Evolutionary conservation across 2,113 vertebrate genomes (phyloP), one percentile per base, ranked within the genome.

Genomic region (Polypterus bichir): DNA sequence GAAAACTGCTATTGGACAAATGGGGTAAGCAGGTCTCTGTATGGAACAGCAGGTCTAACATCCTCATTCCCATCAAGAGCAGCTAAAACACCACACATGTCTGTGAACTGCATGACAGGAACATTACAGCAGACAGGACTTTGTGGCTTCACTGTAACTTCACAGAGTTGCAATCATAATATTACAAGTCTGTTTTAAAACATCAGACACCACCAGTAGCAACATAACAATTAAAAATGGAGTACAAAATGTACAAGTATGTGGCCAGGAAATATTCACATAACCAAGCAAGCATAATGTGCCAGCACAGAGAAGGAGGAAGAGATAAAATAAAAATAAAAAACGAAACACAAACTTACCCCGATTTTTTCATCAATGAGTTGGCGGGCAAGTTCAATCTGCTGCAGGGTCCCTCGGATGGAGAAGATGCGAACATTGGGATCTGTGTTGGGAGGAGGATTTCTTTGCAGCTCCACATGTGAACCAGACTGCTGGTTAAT

Each of bases 281-380:
- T 0, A 0, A 7, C 60, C 59, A 47, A 64, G 59, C 65, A 62
- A 60, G 56, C 56, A 57, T 6, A 62, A 9, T 47, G 48, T 4
- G 10, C 65, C 62, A 62, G 69, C 4, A 27, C 27, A 27, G 27
- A 27, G 59, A 47, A 2, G 45, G 68, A 59, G 62, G 59, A 27
- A 27, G 27, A 27, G 9, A 4, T 4, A 54, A 10, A 46, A 61
- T 45, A 49, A 6, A 57, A 65, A 61, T 5, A 44, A 3, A n/a
- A 3, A 4, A 3, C 3, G 2, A 53, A 3, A 49, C 11, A 52
- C 47, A 9, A 71, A 88, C 93, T 81, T 87, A 97, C 95, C 75
- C 93, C 93, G 69, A 98, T 94, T 86, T 93, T 97, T 86, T 99
- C 93, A 69, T 99, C 94, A 72, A 99, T 97, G 87, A 98, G 89